Conservation (phyloP, 2,888 invertebrate species). For the Drosophila recens region DNA sequence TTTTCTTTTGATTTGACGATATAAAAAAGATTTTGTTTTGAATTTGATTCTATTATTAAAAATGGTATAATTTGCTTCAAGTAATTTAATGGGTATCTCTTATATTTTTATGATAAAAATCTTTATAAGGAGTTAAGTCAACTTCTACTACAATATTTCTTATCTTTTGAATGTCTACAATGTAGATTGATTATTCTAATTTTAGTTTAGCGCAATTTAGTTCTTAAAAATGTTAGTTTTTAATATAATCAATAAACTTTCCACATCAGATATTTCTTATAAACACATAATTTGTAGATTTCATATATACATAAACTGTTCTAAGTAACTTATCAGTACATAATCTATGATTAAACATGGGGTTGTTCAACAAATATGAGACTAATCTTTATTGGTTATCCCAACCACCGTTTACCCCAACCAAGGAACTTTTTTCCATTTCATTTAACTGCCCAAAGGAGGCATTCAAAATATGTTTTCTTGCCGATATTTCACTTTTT, state of each 20-base stretch:
- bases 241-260: neutral
- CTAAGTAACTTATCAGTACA: slow-evolving; percentile 5
- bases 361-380: slow-evolving; percentile 7
- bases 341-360: slow-evolving; percentile 6
- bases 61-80: no score
- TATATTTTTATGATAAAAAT: no score
- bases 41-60: no score
- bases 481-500: slow-evolving; percentile 50
- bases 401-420: slow-evolving; percentile 24
- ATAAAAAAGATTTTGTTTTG: no score
- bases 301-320: neutral
- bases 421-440: slow-evolving; percentile 19
- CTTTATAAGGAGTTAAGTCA: no score
- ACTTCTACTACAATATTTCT: no score
- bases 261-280: neutral
- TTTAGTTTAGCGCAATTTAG: neutral
- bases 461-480: slow-evolving; percentile 63
- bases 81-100: no score
- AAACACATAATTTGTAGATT: neutral
- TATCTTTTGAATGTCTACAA: neutral
- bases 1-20: no score
- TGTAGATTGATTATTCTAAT: neutral
- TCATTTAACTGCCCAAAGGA: slow-evolving; percentile 33
- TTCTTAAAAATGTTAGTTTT: no score
- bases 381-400: slow-evolving; percentile 51